These are phyloP conservation scores for Drosophila rhopaloa DNA, from an alignment of 1,140 invertebrate species.

Conservation along the genomic window DNA sequence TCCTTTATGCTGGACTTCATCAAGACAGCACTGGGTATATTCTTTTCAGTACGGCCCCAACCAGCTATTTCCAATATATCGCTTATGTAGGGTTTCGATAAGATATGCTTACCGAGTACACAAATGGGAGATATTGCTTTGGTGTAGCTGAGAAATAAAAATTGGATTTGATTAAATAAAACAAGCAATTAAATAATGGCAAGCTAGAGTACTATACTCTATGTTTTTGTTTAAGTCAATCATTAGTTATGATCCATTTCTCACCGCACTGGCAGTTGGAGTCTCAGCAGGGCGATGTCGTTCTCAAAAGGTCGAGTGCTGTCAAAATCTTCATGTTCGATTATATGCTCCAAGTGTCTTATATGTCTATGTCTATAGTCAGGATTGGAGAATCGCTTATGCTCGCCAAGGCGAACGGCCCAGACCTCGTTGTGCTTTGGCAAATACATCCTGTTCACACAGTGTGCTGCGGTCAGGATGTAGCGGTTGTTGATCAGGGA, in stretches of 20 bases:
- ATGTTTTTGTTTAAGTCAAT: no score
- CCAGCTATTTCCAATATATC: not conserved
- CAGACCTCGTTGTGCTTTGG: not conserved
- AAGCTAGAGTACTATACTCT: no score
- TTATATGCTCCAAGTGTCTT: no score
- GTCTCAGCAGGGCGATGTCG: not conserved
- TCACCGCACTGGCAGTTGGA: not conserved
- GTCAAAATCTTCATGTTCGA: not conserved
- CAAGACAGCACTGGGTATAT: not conserved
- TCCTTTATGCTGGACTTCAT: not conserved
- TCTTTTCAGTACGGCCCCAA: not conserved
- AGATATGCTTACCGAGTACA: not conserved
- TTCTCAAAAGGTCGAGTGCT: not conserved
- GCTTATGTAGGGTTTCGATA: not conserved
- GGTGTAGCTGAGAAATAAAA: not conserved
- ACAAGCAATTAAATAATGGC: not conserved
- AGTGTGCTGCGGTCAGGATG: not conserved
- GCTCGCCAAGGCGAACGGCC: not conserved
- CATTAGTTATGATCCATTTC: not conserved
- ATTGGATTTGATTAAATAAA: not conserved
- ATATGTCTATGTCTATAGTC: no score
- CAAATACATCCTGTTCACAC: not conserved
- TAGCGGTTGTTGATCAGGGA: not conserved
- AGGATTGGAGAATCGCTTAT: not conserved
- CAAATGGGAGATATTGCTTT: not conserved